These are phyloP conservation scores for Carapus acus DNA, from an alignment of 2,797 vertebrate genomes.

Conservation along the genomic window DNA sequence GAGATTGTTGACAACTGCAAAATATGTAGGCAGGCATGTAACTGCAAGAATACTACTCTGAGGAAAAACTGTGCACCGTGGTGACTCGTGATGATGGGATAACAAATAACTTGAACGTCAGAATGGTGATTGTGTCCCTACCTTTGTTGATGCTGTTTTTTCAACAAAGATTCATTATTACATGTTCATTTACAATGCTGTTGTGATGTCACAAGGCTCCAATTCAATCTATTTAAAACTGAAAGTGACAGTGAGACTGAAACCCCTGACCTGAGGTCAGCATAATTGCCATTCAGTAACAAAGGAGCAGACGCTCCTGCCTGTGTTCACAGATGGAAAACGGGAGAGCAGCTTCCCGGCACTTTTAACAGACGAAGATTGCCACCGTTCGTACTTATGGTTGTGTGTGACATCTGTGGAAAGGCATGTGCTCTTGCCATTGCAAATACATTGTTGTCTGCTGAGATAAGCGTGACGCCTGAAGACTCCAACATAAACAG, in stretches of 20 bases:
- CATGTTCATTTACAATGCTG: constrained; percentile 7
- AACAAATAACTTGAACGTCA: no score
- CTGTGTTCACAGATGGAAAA: constrained; percentile 44
- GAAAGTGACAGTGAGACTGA: constrained; percentile 29
- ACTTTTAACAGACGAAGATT: constrained; percentile 36
- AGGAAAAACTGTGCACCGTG: constrained; percentile 12
- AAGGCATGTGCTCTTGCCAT: constrained; percentile 33
- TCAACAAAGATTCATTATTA: no score
- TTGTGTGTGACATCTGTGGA: constrained; percentile 47
- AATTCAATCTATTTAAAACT: constrained; percentile 43
- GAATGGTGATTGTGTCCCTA: no score
- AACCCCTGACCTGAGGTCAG: constrained; percentile 48
- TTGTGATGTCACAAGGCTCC: constrained; percentile 37
- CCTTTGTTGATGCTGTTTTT: not conserved
- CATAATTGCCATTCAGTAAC: constrained; percentile 36
- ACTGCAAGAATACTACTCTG: not conserved
- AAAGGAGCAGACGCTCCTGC: constrained; percentile 30
- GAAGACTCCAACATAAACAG: constrained; percentile 21
- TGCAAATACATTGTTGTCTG: constrained; percentile 35
- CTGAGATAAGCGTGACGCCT: constrained; percentile 14
- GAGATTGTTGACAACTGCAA: constrained; percentile 1
- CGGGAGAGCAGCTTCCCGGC: constrained; percentile 45
- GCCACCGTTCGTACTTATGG: constrained; percentile 26
- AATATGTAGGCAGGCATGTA: not conserved
- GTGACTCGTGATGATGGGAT: constrained; percentile 18